Percentiles rank a stretch among this genome's conserved stretches.
These are phyloP conservation scores for Tanytarsus gracilentus DNA, from an alignment of 2,888 invertebrate genomes.

Conservation along the genomic window DNA sequence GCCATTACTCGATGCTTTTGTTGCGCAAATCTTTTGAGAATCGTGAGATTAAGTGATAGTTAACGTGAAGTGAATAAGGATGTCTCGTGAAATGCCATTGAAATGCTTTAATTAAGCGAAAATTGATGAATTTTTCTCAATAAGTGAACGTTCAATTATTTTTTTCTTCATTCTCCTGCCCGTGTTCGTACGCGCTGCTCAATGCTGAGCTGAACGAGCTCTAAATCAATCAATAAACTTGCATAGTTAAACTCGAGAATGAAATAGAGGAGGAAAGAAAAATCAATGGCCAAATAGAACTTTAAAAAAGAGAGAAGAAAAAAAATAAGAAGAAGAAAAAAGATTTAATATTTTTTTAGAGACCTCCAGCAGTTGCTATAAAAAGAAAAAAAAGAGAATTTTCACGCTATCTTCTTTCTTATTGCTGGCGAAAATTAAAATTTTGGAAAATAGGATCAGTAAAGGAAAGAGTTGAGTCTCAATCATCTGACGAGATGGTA, in stretches of 20 bases:
- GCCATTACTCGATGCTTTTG: too few relatives aligned
- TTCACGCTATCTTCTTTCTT: neutral
- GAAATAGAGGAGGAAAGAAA: neutral
- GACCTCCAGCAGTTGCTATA: neutral
- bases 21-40: too few relatives aligned
- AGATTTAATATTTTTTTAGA: too few relatives aligned
- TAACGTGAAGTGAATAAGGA: too few relatives aligned
- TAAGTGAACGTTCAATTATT: too few relatives aligned
- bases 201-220: neutral
- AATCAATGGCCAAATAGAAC: conserved; percentile 1
- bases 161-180: too few relatives aligned
- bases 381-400: neutral
- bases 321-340: neutral
- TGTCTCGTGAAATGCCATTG: too few relatives aligned
- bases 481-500: conserved; percentile 24
- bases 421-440: neutral
- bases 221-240: neutral
- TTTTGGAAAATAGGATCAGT: conserved; percentile 22
- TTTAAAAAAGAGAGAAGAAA: neutral
- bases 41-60: too few relatives aligned
- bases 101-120: too few relatives aligned
- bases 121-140: too few relatives aligned
- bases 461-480: conserved; percentile 23
- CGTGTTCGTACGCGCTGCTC: too few relatives aligned
- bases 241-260: neutral